These are phyloP conservation scores for Leptura quadrifasciata DNA, from an alignment of 2,888 invertebrate species.

Conservation along the genomic window DNA sequence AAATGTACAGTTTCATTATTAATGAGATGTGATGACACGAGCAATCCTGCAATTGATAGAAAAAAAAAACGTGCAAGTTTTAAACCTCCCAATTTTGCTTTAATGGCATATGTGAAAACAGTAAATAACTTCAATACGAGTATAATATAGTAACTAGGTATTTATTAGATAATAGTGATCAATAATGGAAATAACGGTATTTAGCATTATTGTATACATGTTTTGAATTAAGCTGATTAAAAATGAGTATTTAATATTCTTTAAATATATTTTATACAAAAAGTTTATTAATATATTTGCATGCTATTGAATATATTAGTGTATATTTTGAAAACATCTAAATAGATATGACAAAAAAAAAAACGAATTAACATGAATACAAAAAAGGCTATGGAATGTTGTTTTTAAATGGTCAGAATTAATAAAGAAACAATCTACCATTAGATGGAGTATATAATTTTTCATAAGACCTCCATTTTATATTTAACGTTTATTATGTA, in stretches of 20 bases:
- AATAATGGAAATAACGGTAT: background rate
- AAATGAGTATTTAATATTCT: background rate
- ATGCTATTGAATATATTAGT: background rate
- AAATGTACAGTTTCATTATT: constrained; percentile 50
- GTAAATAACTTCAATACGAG: background rate
- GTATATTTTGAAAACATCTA: too few relatives aligned
- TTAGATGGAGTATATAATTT: too few relatives aligned
- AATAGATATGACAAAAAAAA: too few relatives aligned
- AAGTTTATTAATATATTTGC: background rate
- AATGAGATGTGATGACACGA: constrained; percentile 42
- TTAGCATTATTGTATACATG: background rate
- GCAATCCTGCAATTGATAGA: constrained; percentile 29
- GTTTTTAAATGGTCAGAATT: too few relatives aligned
- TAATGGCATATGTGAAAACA: background rate
- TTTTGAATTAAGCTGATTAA: background rate
- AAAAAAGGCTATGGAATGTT: too few relatives aligned
- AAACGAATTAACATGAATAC: too few relatives aligned
- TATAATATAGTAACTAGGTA: background rate
- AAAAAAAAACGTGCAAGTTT: constrained; percentile 24
- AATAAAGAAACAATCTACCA: too few relatives aligned
- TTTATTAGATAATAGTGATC: background rate
- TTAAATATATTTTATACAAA: background rate
- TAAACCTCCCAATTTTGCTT: constrained; percentile 4
- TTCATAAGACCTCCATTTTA: too few relatives aligned
- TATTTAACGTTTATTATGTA: too few relatives aligned